A percentile compares a stretch with the other conserved stretches of the same genome.
These are phyloP conservation scores for Bilobella aurantiaca DNA, from an alignment of 1,140 invertebrate species.

Conservation along the genomic window DNA sequence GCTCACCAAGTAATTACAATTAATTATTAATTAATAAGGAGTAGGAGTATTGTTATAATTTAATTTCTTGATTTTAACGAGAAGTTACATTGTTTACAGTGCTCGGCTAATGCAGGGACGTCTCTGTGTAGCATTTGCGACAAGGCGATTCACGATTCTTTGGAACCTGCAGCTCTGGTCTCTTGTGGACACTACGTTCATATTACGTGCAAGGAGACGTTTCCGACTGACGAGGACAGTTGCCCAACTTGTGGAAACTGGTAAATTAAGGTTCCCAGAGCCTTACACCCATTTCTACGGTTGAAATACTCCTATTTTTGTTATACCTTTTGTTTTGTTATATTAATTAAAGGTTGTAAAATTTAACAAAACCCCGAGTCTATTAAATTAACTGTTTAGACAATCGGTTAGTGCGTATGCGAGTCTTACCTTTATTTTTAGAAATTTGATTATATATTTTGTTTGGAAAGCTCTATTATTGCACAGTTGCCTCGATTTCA, in stretches of 20 bases:
- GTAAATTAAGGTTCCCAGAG: too few species aligned
- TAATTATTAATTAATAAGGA: not conserved
- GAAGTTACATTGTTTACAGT: not conserved
- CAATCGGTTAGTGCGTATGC: too few species aligned
- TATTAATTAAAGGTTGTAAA: too few species aligned
- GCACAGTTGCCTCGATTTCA: too few species aligned
- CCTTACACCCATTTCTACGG: too few species aligned
- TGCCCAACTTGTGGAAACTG: not conserved
- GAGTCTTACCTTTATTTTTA: too few species aligned
- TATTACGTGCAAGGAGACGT: not conserved
- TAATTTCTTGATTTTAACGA: not conserved
- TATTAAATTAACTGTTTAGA: too few species aligned
- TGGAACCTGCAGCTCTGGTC: not conserved
- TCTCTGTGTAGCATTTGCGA: not conserved
- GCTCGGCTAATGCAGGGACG: not conserved
- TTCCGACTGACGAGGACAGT: not conserved
- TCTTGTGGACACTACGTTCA: not conserved
- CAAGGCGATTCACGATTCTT: not conserved
- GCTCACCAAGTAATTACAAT: not conserved
- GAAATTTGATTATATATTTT: too few species aligned
- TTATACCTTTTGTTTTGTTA: too few species aligned
- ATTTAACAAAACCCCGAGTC: too few species aligned
- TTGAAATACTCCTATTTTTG: too few species aligned
- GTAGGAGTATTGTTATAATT: not conserved
- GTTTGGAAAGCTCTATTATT: too few species aligned